Percentiles rank a stretch among this genome's conserved stretches.
These are phyloP conservation scores for Mythimna ferrago DNA, from an alignment of 2,888 invertebrate genomes.

Conservation along the genomic window DNA sequence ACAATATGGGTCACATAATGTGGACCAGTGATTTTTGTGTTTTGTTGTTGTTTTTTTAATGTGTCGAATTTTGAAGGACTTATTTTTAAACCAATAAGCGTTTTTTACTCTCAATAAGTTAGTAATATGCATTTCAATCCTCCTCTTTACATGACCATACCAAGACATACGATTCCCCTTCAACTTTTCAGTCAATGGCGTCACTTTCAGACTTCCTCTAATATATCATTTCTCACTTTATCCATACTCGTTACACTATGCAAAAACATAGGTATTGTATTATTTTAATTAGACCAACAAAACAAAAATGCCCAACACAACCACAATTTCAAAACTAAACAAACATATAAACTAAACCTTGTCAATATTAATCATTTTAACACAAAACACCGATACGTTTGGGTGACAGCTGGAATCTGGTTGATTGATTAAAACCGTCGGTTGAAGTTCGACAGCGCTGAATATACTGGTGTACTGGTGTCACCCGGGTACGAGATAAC, in stretches of 20 bases:
- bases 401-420: constrained; percentile 61
- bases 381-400: constrained; percentile 60
- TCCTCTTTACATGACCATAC: too few species aligned
- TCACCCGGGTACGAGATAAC: constrained; percentile 52
- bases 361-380: constrained; percentile 63
- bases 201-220: too few species aligned
- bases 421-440: constrained; percentile 60
- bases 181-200: too few species aligned
- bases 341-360: constrained; percentile 42
- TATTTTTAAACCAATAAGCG: background rate
- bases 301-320: background rate
- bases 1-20: background rate
- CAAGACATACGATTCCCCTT: too few species aligned
- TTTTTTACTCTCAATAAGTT: too few species aligned
- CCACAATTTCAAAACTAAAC: constrained; percentile 31
- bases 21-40: background rate
- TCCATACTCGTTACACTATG: too few species aligned
- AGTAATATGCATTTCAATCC: too few species aligned
- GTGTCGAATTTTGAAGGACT: background rate
- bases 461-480: constrained; percentile 56
- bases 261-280: too few species aligned
- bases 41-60: background rate
- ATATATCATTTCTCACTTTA: too few species aligned
- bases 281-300: too few species aligned
- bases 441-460: constrained; percentile 55